Percentiles rank a stretch among this genome's conserved stretches.
These are phyloP conservation scores for Drosophila paramelanica DNA, from an alignment of 2,888 invertebrate species.

Conservation along the genomic window DNA sequence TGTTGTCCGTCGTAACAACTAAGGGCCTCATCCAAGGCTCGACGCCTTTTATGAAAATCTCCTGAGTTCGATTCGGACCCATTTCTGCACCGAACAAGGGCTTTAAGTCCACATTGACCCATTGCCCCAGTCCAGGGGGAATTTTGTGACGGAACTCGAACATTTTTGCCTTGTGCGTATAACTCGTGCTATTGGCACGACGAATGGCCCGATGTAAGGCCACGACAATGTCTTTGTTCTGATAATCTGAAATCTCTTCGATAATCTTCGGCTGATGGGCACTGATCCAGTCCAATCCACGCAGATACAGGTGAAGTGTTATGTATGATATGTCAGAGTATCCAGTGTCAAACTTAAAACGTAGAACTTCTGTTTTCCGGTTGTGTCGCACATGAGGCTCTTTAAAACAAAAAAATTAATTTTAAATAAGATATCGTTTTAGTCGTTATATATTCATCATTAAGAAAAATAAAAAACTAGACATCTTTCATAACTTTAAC, in stretches of 20 bases:
- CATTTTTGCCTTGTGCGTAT: slow-evolving; percentile 80
- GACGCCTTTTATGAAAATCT: slow-evolving; percentile 90
- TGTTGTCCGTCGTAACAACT: slow-evolving; percentile 87
- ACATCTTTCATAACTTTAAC: no score
- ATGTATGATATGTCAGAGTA: slow-evolving; percentile 80
- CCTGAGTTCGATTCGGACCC: slow-evolving; percentile 88
- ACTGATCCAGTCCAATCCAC: slow-evolving; percentile 82
- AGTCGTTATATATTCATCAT: not conserved
- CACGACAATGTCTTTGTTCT: slow-evolving; percentile 74
- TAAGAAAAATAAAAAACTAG: no score
- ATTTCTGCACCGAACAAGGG: slow-evolving; percentile 88
- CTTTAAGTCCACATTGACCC: slow-evolving; percentile 91
- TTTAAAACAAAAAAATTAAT: slow-evolving; percentile 29
- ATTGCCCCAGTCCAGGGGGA: slow-evolving; percentile 84
- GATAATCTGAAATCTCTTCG: slow-evolving; percentile 38
- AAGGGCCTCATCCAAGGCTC: slow-evolving; percentile 88
- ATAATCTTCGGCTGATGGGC: slow-evolving; percentile 70
- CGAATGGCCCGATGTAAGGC: slow-evolving; percentile 80
- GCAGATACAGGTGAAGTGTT: slow-evolving; percentile 82
- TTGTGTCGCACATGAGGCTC: slow-evolving; percentile 81
- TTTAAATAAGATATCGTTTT: not conserved
- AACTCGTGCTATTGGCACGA: slow-evolving; percentile 69
- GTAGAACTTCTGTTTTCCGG: slow-evolving; percentile 81
- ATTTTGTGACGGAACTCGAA: slow-evolving; percentile 80
- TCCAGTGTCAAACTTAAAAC: slow-evolving; percentile 79